Base-by-base conservation (phyloP, 2,888 invertebrate genomes). In the Schrankia costaestrigalis region DNA sequence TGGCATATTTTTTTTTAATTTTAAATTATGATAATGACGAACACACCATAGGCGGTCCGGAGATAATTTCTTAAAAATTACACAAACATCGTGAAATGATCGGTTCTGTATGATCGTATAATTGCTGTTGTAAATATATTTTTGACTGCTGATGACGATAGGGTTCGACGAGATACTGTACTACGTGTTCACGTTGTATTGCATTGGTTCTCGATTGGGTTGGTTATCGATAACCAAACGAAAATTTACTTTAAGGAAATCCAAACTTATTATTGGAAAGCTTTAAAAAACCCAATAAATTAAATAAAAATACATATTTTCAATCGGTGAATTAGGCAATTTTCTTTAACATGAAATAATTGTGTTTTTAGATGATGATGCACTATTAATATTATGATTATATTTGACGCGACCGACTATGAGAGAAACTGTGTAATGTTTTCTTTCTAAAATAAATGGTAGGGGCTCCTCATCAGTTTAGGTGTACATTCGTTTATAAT, bases 1-100 rank as follows among this genome's bases (percentile, higher is more conserved):
- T 74, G 10, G 71, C 65, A 70, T 45, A 35, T 56, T 62, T 59
- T 61, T 62, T 63, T 71, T 73, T 73, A 71, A 68, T 61, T 56
- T 64, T 72, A 73, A 84, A 74, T 82, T 81, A 85, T 78, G 73
- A 72, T 79, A 72, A 82, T 78, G 72, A 71, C 70, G 56, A 63
- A 53, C 68, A 49, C 56, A 46, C 78, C 74, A 72, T 78, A 80
- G 71, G 63, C 42, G 73, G 75, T 55, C 26, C 54, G 63, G 67
- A 67, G 66, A 72, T 80, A 75, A 78, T 79, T 80, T 73, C 64
- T 48, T 45, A 63, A 53, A 74, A 73, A 77, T 72, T 74, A 72
- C 65, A 65, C 72, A 78, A 78, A 78, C 70, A 69, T 56, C 58
- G 46, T 52, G 58, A 67, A 72, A 70, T 61, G 62, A 72, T 73